Evolutionary conservation across 2,888 invertebrate genomes (phyloP), one percentile per base, ranked within the genome.

Genomic region (Apotomis betuletana): DNA sequence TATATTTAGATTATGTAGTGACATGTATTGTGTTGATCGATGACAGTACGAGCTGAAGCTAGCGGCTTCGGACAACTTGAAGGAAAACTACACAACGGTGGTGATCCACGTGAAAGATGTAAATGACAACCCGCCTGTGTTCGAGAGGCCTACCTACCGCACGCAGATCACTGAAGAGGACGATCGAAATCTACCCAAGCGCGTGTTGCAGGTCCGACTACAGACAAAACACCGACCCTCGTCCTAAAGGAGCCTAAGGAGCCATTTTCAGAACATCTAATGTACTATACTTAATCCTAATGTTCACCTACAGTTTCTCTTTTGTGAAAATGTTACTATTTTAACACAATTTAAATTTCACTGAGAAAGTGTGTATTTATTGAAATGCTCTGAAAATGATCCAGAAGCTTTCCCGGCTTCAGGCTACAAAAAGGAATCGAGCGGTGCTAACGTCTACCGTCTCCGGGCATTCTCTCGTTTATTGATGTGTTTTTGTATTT

Each of bases 21-120:
- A 67, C 27, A 58, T 74, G 38, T 74, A 71, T 76, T 75, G 74
- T 77, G 75, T 78, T 80, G 76, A 76, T 84, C 82, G 82, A 82
- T 80, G 82, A 79, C 94, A 98, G 97, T 98, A 98, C 93, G 98
- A 98, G 94, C 95, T 98, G 89, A 96, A 98, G 88, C 94, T 98
- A 92, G 98, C 98, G 74, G 98, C 98, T 69, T 98, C 99, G 76
- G 98, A 98, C 94, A 99, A 99, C 95, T 95, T 98, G 87, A 98
- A 98, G 94, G 98, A 99, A 93, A 98, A 98, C 95, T 97, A 97
- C 94, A 98, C 98, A 58, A 98, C 97, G 55, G 98, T 99, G 78
- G 98, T 98, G 85, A 98, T 99, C 85, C 97, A 98, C 92, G 98
- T 99, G 82, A 98, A 98, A 93, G 99, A 99, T 90, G 98, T 99